phyloP scores from a whole-genome alignment of 2,113 vertebrate genomes.

The Pipa parva region DNA sequence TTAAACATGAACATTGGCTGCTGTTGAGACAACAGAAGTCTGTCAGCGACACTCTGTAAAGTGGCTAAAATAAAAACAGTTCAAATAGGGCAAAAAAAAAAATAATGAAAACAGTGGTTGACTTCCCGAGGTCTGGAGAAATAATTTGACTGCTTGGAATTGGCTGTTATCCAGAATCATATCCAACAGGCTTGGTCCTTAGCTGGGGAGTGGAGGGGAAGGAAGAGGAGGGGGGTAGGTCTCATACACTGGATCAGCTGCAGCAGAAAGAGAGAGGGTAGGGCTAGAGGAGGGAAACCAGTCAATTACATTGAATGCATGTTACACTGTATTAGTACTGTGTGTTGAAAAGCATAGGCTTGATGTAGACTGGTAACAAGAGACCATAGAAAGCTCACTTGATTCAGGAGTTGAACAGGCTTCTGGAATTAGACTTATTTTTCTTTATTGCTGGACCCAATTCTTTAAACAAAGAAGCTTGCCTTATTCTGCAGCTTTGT shows the following conservation, averaged over 20 bases:
- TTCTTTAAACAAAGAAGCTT: background rate
- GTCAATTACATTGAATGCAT: constrained; percentile 25
- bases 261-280: constrained; percentile 27
- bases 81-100: background rate
- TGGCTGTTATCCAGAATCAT: constrained; percentile 36
- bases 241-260: constrained; percentile 34
- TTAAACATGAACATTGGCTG: background rate
- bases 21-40: background rate
- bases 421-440: background rate
- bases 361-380: constrained; percentile 4
- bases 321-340: constrained; percentile 1
- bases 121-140: constrained; percentile 39
- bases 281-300: constrained; percentile 27
- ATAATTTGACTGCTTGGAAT: constrained; percentile 30
- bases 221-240: constrained; percentile 37
- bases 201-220: constrained; percentile 41
- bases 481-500: background rate
- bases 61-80: background rate
- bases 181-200: constrained; percentile 40
- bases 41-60: background rate
- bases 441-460: background rate
- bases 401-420: constrained; percentile 12
- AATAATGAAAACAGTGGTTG: constrained; percentile 26
- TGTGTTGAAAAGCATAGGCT: constrained; percentile 5
- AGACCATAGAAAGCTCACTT: background rate